Conservation (phyloP, 2,888 invertebrate species). For the Epirrita christyi region DNA sequence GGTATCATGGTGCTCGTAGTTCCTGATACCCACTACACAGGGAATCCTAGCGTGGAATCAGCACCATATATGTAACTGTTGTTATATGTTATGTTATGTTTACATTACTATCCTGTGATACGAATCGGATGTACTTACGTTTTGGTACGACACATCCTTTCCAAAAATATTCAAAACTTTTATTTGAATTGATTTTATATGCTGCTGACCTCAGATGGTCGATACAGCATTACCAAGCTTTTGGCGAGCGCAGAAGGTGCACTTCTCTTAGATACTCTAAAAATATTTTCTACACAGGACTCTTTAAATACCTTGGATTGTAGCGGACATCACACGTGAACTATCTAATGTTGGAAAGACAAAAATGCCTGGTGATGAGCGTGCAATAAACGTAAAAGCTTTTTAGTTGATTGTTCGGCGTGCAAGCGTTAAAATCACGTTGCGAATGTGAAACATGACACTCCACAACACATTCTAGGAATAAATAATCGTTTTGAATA, state of each 20-base stretch:
- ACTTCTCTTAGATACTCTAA: constrained; percentile 12
- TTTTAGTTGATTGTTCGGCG: constrained; percentile 46
- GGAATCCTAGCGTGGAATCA: too few species aligned
- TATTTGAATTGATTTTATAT: too few species aligned
- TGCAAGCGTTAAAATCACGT: constrained; percentile 53
- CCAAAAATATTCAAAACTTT: constrained; percentile 5
- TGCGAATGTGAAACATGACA: constrained; percentile 54
- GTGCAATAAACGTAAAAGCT: constrained; percentile 60
- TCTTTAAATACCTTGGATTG: constrained; percentile 1
- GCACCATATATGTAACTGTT: too few species aligned
- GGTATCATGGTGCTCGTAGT: too few species aligned
- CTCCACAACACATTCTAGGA: constrained; percentile 56
- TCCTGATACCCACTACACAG: too few species aligned
- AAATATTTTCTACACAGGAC: constrained; percentile 7
- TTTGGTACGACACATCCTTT: background rate
- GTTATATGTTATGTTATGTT: too few species aligned
- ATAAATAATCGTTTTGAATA: constrained; percentile 53
- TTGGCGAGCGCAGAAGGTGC: too few species aligned
- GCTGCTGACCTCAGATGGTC: too few species aligned
- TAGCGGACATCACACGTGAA: constrained; percentile 35
- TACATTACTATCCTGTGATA: background rate
- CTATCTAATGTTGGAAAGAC: constrained; percentile 80
- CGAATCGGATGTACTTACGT: too few species aligned
- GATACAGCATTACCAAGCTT: too few species aligned
- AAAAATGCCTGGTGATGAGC: constrained; percentile 65